Base-by-base conservation (phyloP, 2,113 vertebrate species). In the Bubalus kerabau region DNA sequence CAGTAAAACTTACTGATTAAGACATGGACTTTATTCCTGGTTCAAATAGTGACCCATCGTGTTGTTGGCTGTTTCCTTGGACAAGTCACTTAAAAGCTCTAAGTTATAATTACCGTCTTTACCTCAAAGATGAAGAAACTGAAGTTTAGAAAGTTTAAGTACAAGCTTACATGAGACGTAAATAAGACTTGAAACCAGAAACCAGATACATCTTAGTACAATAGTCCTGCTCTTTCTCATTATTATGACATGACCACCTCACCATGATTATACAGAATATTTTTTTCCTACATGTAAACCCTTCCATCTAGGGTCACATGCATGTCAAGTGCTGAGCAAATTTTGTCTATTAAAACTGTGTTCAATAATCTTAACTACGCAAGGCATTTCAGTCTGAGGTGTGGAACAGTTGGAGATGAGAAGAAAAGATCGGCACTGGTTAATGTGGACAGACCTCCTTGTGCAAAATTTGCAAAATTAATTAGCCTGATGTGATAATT, bases 401-500 rank as follows among this genome's bases (percentile, higher is more conserved):
- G 7, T 76, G 11, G 50, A 80, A 74, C 24, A 95, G 36, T 10
- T 94, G 52, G 54, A n/a, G 21, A 80, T 14, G 7, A 60, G 32
- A 90, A 76, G 57, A 57, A 87, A 59, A 85, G 24, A 32, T 24
- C 95, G 92, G 62, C 87, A 56, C 14, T 90, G 24, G 26, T 80
- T 87, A 76, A 81, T 74, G 36, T 67, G 57, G 81, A 87, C 90
- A 97, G 84, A 78, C 1, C 32, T 84, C 32, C 52, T 90, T 52
- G 26, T 60, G 36, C 60, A 90, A 83, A 89, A 90, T 62, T 32
- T 74, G 36, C 92, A 91, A 95, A 94, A 90, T 93, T 84, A 82
- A 95, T 97, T 97, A 92, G 32, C 46, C 24, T 96, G 90, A 98
- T 85, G 9, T 92, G 96, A 96, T 82, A 88, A 76, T 94, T 97